These are phyloP conservation scores for Perodicticus potto DNA, from an alignment of 2,797 vertebrate species.

Conservation along the genomic window DNA sequence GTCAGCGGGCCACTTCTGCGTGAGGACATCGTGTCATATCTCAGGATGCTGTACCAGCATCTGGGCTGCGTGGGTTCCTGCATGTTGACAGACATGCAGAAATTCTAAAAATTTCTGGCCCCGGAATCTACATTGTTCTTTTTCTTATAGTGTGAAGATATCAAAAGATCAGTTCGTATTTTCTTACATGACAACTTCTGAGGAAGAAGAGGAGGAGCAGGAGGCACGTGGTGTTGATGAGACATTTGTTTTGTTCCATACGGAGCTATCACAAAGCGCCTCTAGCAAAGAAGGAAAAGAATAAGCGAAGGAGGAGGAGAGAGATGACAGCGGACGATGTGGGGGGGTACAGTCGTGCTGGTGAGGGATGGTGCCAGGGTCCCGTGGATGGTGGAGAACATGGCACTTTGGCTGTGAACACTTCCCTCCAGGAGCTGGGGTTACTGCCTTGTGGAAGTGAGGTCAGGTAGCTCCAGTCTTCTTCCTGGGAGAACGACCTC, in stretches of 20 bases:
- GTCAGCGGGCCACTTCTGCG: neutral
- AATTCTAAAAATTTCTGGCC: neutral
- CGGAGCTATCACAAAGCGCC: neutral
- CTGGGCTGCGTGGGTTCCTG: neutral
- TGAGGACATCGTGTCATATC: neutral
- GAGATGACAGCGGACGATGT: too few relatives aligned
- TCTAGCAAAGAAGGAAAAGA: neutral
- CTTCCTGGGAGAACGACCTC: neutral
- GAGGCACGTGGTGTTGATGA: neutral
- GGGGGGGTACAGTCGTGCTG: too few relatives aligned
- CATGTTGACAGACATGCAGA: neutral
- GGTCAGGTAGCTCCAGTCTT: neutral
- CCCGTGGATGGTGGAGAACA: too few relatives aligned
- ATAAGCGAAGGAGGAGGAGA: neutral
- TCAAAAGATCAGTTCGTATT: neutral
- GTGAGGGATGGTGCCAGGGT: rapidly evolving
- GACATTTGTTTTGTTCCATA: neutral
- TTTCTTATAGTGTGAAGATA: neutral
- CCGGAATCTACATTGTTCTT: neutral
- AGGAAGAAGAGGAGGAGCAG: neutral
- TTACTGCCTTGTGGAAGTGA: neutral
- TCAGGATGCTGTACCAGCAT: neutral
- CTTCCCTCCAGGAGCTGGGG: neutral
- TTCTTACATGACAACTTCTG: neutral
- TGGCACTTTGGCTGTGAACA: rapidly evolving